Base-by-base conservation (phyloP, 2,797 vertebrate species). In the Distichodus sexfasciatus region DNA sequence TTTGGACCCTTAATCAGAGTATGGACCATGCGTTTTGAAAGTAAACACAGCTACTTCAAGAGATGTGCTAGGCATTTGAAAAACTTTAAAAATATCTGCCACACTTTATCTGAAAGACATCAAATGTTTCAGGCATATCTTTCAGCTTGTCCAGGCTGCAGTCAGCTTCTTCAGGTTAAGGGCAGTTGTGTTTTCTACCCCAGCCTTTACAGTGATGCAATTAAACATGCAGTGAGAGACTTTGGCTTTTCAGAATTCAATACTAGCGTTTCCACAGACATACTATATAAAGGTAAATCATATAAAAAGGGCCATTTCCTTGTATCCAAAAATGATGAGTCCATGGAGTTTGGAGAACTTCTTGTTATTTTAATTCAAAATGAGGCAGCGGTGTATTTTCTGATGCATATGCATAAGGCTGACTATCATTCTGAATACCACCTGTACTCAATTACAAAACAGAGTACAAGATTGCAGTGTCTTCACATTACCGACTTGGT, bases 91-190 rank as follows among this genome's bases (percentile, higher is more conserved):
- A 74, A 71, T 8, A 67, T 78, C 8, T 76, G 53, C 14, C 72
- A 23, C 6, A 78, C 75, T 15, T 62, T 69, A 63, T 67, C 78
- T 15, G 62, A 76, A 44, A 78, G 68, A 61, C 71, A 76, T 77
- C 75, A 81, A n/a, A 80, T 80, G 76, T 77, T 54, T 74, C 64
- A 78, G 50, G 62, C 64, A 19, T 67, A 76, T 67, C 47, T 81
- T 74, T 76, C n/a, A 67, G 73, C 50, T 35, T 74, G 78, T 0
- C 11, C n/a, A 46, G 67, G 53, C 38, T 46, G 46, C 66, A 75
- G 44, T 68, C 21, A 58, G 14, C 6, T 63, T 48, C 19, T 79
- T 28, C 72, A 81, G 14, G 69, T 82, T 6, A 81, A 78, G 64
- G 64, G 78, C 41, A 68, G 77, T 24, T 79, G 61, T 61, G 26